phyloP scores from a whole-genome alignment of 2,888 invertebrate species.

The Aporophyla nigra region DNA sequence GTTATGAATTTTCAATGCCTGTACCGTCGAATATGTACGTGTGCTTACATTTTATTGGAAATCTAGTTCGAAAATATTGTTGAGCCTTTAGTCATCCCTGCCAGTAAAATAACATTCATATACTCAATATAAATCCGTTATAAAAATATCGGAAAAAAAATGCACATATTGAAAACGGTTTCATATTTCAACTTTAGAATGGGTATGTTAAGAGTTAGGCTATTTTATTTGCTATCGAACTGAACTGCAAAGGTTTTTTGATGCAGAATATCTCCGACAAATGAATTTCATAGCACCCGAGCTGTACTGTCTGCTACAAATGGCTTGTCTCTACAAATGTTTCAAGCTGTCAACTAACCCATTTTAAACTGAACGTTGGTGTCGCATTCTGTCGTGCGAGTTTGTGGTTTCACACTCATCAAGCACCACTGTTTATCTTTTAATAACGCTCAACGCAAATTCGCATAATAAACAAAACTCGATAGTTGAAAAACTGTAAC shows the following conservation, averaged over 20 bases:
- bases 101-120: not conserved
- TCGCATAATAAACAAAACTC: too few relatives aligned
- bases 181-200: not conserved
- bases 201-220: not conserved
- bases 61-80: not conserved
- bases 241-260: not conserved
- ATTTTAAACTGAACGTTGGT: not conserved
- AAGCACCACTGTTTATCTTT: not conserved
- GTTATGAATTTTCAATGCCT: not conserved
- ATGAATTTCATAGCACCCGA: not conserved
- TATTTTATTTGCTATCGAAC: not conserved
- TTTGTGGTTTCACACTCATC: not conserved
- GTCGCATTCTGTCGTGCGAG: not conserved
- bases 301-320: not conserved
- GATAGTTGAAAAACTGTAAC: too few relatives aligned
- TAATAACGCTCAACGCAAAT: not conserved
- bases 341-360: slow-evolving; percentile 8
- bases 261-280: not conserved
- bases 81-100: not conserved
- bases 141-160: not conserved
- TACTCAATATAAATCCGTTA: not conserved
- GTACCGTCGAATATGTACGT: not conserved
- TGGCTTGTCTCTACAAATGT: slow-evolving; percentile 1
- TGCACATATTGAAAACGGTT: not conserved
- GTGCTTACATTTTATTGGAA: slow-evolving; percentile 7